Conservation (phyloP, 2,888 invertebrate genomes). For the Cosmia pyralina region DNA sequence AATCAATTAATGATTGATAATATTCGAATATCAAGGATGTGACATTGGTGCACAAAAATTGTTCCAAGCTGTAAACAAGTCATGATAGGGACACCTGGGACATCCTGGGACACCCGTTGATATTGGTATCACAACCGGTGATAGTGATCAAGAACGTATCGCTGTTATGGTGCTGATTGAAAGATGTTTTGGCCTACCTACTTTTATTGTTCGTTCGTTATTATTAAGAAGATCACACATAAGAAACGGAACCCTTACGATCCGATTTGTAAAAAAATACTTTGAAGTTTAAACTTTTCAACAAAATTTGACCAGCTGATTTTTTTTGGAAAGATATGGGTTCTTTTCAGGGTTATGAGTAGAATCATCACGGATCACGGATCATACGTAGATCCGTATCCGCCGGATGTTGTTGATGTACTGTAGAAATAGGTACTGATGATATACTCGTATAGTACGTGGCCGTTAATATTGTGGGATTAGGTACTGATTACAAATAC, state of each 20-base stretch:
- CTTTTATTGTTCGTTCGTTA: neutral
- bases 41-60: neutral
- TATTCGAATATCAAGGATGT: constrained; percentile 6
- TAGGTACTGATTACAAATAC: too few relatives aligned
- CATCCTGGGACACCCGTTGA: neutral
- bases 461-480: too few relatives aligned
- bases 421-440: neutral
- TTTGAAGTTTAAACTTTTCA: too few relatives aligned
- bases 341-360: neutral
- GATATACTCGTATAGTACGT: too few relatives aligned
- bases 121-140: too few relatives aligned
- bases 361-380: neutral
- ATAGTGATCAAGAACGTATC: neutral
- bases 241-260: neutral
- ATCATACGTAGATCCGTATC: neutral
- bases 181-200: neutral
- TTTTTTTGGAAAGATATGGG: neutral
- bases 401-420: too few relatives aligned
- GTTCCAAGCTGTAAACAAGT: neutral
- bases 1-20: constrained; percentile 8
- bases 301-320: too few relatives aligned
- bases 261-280: too few relatives aligned
- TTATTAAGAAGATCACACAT: neutral
- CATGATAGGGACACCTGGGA: neutral
- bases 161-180: neutral